Evolutionary conservation across 64 coral and sea anemone genomes (phyloP), one percentile per base, ranked within the genome.

Genomic region (Porites lutea): DNA sequence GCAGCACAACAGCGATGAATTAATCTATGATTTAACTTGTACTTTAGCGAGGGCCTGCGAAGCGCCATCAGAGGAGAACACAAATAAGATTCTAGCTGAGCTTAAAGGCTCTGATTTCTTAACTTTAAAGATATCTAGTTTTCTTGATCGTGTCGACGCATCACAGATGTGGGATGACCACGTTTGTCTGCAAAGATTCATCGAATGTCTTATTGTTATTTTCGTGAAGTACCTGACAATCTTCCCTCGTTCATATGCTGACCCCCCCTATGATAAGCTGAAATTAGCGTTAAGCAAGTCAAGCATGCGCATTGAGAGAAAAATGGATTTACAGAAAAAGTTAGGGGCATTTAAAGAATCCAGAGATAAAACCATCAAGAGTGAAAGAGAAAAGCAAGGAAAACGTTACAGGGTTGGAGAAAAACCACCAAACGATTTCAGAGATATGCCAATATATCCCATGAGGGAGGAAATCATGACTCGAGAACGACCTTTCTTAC

Each of bases 371-470:
- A 43, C 88, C 13, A 95, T 95, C 21, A 86, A 67, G 43, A 37
- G 59, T 44, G 89, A 92, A 72, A 88, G 94, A 71, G 59, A 84
- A 66, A 89, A 76, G 16, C 79, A 57, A 22, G 49, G 65, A 54
- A 95, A 87, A 55, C 65, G 52, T 18, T 79, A 59, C 16, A 78
- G 19, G 2, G 62, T 46, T 11, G 48, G 51, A 68, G n/a, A 79
- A 69, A 89, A 95, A 49, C 94, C 94, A 14, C 89, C 94, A 50
- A 68, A 95, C 27, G 82, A 95, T 80, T 95, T 82, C 59, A 59
- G 94, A 76, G 77, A 95, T 21, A 88, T 95, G 14, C 94, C 90
- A 55, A 92, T 95, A 12, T 95, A 82, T 53, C 94, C 94, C 51
- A 92, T 89, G 12, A 50, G 74, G n/a, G 22, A 60, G 27, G 94